phyloP scores from a whole-genome alignment of 1,140 invertebrate species.

The Teleogryllus occipitalis region DNA sequence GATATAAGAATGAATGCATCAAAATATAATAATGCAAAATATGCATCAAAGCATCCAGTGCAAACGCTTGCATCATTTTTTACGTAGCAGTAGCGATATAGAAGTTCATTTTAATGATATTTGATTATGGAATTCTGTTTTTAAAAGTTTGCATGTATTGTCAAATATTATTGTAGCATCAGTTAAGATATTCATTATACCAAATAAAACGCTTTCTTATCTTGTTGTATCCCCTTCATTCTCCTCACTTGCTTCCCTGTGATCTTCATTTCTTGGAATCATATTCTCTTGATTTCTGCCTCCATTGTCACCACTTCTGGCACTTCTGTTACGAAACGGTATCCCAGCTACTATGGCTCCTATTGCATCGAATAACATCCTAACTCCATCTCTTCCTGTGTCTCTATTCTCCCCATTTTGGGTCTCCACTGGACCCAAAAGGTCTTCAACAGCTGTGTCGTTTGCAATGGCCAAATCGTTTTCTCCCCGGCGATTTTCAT shows the following conservation, averaged over 20 bases:
- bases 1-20: no score
- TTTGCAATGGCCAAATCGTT: not conserved
- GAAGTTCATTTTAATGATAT: no score
- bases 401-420: not conserved
- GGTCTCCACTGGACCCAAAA: not conserved
- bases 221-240: not conserved
- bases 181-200: no score
- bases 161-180: no score
- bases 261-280: not conserved
- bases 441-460: not conserved
- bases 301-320: not conserved
- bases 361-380: not conserved
- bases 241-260: not conserved
- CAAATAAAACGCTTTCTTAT: no score
- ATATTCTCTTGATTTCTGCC: not conserved
- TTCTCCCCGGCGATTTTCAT: slow-evolving; percentile 32
- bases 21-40: no score
- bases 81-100: no score
- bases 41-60: no score
- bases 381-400: not conserved
- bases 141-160: no score
- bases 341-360: not conserved
- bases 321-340: no score
- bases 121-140: no score
- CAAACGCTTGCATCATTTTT: no score